Conservation (phyloP, 2,113 vertebrate species). For the Orthonyx spaldingii region DNA sequence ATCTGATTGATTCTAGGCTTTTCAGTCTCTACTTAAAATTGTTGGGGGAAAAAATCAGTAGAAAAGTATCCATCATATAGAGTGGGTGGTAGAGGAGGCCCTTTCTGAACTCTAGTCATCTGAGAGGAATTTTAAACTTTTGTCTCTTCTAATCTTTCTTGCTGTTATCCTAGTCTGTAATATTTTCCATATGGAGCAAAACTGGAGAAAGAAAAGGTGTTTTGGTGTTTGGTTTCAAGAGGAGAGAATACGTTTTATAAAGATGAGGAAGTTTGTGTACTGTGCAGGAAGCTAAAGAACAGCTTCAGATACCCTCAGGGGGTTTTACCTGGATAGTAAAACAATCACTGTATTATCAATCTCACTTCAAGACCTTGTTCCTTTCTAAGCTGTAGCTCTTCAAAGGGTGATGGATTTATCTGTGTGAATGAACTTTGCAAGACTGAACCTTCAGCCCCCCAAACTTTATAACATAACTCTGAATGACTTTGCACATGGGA, state of each 20-base stretch:
- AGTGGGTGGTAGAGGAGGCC: background rate
- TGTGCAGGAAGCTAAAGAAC: background rate
- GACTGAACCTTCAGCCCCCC: background rate
- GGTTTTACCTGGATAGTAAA: background rate
- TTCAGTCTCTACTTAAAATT: background rate
- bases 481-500: background rate
- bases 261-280: background rate
- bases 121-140: background rate
- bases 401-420: background rate
- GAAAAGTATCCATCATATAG: background rate
- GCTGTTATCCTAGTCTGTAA: background rate
- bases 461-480: background rate
- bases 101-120: background rate
- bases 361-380: background rate
- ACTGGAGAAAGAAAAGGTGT: background rate
- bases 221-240: background rate
- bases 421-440: background rate
- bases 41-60: background rate
- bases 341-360: background rate
- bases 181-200: background rate
- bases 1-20: background rate
- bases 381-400: background rate
- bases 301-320: background rate
- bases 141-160: background rate
- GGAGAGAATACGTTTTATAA: background rate